phyloP scores from a whole-genome alignment of 2,113 vertebrate species.

The Ochotona curzoniae region DNA sequence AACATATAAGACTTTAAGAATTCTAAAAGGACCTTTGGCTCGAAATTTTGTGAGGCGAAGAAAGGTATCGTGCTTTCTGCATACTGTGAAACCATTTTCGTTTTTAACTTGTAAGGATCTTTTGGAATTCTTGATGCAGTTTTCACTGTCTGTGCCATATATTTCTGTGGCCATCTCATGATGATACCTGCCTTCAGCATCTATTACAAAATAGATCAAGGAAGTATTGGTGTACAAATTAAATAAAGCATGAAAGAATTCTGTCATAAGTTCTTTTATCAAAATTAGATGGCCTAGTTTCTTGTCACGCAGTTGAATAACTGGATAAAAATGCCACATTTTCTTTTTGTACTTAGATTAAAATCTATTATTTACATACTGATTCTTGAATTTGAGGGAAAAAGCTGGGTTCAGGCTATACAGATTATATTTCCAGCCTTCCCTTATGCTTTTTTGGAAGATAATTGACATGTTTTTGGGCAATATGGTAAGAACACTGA shows the following conservation, averaged over 20 bases:
- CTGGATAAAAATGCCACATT: not conserved
- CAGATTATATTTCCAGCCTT: not conserved
- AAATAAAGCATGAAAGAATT: not conserved
- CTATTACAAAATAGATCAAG: not conserved
- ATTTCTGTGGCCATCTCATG: not conserved
- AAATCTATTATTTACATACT: not conserved
- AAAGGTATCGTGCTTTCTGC: not conserved
- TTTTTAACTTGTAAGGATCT: not conserved
- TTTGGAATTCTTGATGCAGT: not conserved
- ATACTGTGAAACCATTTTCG: not conserved
- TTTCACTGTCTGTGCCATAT: no score
- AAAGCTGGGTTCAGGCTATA: not conserved
- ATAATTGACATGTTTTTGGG: not conserved
- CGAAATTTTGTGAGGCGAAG: not conserved
- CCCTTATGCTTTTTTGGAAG: constrained; percentile 4
- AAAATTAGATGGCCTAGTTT: constrained; percentile 19
- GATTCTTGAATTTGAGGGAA: not conserved
- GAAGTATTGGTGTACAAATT: not conserved
- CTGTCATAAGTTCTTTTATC: not conserved
- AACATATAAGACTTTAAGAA: not conserved
- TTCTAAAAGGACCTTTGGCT: not conserved
- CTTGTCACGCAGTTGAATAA: not conserved
- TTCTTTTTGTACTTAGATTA: constrained; percentile 6
- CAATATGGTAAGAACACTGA: not conserved
- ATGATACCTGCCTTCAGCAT: not conserved